Evolutionary conservation across 2,797 vertebrate species (phyloP).

Genomic region (Paratrypauchen microcephalus): DNA sequence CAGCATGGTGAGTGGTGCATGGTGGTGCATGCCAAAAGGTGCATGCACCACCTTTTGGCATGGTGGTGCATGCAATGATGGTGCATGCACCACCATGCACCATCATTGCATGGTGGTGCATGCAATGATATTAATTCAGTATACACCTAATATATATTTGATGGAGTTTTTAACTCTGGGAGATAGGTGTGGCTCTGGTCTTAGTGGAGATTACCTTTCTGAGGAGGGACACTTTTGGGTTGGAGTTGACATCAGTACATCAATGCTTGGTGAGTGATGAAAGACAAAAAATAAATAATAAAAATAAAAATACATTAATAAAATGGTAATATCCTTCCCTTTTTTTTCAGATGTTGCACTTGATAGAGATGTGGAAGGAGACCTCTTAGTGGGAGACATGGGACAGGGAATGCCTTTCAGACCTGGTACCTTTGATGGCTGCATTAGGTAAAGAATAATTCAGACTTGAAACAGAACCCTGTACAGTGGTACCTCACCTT

Average conservation of each 20-base stretch:
- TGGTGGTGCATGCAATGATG: too few species aligned
- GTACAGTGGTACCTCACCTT: too few species aligned
- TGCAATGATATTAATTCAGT: not conserved
- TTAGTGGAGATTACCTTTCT: slow-evolving; percentile 90
- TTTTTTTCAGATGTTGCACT: slow-evolving; percentile 84
- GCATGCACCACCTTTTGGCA: too few species aligned
- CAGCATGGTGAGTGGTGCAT: too few species aligned
- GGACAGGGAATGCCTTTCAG: slow-evolving; percentile 91
- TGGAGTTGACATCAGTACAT: slow-evolving; percentile 91
- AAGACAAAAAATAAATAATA: too few species aligned
- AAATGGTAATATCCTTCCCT: not conserved
- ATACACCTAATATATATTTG: not conserved
- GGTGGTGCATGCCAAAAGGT: too few species aligned
- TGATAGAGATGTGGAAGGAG: slow-evolving; percentile 90
- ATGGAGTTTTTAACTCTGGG: not conserved
- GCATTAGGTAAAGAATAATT: slow-evolving; percentile 83
- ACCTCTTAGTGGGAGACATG: slow-evolving; percentile 89
- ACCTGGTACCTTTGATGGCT: slow-evolving; percentile 91
- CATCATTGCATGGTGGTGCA: too few species aligned
- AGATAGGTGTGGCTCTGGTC: slow-evolving; percentile 89
- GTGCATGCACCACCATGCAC: too few species aligned
- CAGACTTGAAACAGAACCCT: not conserved
- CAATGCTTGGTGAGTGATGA: slow-evolving; percentile 86
- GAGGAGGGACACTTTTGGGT: slow-evolving; percentile 92
- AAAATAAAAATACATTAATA: not conserved